A percentile compares a stretch with the other conserved stretches of the same genome.
Conservation (phyloP, 2,888 invertebrate genomes). For the Ariolimax columbianus region DNA sequence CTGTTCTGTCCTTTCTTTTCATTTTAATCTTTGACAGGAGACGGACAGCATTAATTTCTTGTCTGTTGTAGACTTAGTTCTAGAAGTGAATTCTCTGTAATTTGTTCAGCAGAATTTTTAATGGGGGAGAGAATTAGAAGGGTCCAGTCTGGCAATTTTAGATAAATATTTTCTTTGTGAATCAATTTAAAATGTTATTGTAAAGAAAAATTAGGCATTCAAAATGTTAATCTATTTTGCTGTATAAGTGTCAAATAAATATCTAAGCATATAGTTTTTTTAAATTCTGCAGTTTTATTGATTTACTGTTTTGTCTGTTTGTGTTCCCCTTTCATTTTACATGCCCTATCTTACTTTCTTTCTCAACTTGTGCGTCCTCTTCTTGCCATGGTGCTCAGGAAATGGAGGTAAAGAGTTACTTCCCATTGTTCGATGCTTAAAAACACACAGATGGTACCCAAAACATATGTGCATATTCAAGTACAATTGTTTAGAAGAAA, state of each 20-base stretch:
- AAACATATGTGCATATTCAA: constrained; percentile 21
- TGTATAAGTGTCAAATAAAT: not conserved
- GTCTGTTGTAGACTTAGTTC: not conserved
- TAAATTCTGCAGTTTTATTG: not conserved
- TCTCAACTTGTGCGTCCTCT: constrained; percentile 3
- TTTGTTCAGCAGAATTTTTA: not conserved
- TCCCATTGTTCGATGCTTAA: constrained; percentile 2
- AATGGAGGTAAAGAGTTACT: constrained; percentile 46
- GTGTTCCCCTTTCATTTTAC: not conserved
- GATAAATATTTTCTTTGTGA: not conserved
- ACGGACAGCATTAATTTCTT: constrained; percentile 4
- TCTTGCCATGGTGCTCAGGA: constrained; percentile 40
- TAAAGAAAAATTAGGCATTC: not conserved
- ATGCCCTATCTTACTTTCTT: constrained; percentile 1
- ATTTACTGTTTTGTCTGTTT: not conserved
- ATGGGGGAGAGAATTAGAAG: not conserved
- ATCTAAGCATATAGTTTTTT: not conserved
- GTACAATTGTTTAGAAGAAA: constrained; percentile 33
- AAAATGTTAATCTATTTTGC: not conserved
- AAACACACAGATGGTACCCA: constrained; percentile 8
- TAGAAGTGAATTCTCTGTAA: not conserved
- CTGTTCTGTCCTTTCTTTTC: not conserved
- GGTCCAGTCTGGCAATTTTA: not conserved
- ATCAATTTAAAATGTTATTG: not conserved
- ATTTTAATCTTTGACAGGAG: constrained; percentile 24